Evolutionary conservation across 2,888 invertebrate genomes (phyloP).

Genomic region (Zootermopsis nevadensis): DNA sequence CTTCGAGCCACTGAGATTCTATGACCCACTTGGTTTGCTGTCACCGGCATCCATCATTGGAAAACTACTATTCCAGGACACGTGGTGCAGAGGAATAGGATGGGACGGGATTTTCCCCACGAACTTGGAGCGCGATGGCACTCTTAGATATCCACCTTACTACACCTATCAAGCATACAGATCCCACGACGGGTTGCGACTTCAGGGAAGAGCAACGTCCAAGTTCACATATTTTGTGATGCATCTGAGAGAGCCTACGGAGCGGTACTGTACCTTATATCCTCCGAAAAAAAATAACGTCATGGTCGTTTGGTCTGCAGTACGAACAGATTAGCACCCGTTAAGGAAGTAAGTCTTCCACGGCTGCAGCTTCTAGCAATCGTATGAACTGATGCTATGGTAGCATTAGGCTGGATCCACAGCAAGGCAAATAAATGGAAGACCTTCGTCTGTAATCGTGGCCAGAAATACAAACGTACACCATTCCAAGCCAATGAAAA

Average conservation of each 20-base stretch:
- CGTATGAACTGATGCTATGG: background rate
- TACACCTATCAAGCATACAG: background rate
- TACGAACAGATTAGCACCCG: background rate
- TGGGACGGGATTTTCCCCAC: slow-evolving; percentile 6
- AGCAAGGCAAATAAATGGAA: slow-evolving; percentile 13
- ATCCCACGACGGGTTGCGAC: background rate
- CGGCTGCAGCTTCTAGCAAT: slow-evolving; percentile 1
- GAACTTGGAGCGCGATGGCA: slow-evolving; percentile 24
- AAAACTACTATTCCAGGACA: slow-evolving; percentile 23
- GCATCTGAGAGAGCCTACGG: slow-evolving; percentile 28
- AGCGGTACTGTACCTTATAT: background rate
- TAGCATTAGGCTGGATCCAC: slow-evolving; percentile 26
- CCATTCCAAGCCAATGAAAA: background rate
- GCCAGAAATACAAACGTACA: background rate
- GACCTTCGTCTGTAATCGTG: background rate
- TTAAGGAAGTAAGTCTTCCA: slow-evolving; percentile 5
- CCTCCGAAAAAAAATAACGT: background rate
- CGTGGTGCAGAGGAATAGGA: slow-evolving; percentile 21
- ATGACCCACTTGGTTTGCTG: slow-evolving; percentile 22
- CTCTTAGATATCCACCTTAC: background rate
- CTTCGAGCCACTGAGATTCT: background rate
- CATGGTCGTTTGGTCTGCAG: background rate
- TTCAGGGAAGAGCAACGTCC: background rate
- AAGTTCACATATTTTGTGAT: slow-evolving; percentile 14
- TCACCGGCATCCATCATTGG: slow-evolving; percentile 18